These are phyloP conservation scores for Scomber colias DNA, from an alignment of 2,113 vertebrate genomes.

Conservation along the genomic window DNA sequence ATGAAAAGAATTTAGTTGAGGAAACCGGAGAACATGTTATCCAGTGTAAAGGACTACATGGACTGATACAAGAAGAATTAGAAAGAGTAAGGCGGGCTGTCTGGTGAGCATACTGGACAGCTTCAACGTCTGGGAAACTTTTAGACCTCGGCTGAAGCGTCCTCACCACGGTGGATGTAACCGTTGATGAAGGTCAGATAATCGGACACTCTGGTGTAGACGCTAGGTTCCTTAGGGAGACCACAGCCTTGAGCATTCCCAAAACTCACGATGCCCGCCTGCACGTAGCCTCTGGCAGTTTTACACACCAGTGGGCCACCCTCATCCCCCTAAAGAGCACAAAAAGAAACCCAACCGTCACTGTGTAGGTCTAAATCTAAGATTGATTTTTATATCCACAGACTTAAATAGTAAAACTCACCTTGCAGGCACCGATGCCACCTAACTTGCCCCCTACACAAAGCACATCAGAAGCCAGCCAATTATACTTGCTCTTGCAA, in stretches of 20 bases:
- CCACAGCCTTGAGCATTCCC: conserved; percentile 20
- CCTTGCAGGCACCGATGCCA: conserved; percentile 41
- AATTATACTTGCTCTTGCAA: fast-evolving
- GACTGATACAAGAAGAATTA: neutral
- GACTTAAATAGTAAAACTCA: conserved; percentile 17
- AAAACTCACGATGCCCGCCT: conserved; percentile 61
- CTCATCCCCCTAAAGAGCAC: conserved; percentile 45
- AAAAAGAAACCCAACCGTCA: neutral
- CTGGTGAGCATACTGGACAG: neutral
- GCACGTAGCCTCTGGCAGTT: fast-evolving
- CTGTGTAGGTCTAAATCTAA: too few relatives aligned
- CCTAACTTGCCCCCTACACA: conserved; percentile 37
- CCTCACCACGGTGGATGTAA: fast-evolving
- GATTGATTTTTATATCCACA: neutral
- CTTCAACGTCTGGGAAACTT: neutral
- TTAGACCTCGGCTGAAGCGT: conserved; percentile 14
- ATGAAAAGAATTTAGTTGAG: conserved; percentile 2
- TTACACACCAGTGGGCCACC: conserved; percentile 57
- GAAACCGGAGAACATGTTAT: neutral
- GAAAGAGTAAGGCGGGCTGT: neutral
- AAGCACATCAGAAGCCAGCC: neutral
- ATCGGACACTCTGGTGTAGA: conserved; percentile 52
- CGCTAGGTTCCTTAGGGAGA: fast-evolving
- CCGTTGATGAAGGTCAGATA: neutral
- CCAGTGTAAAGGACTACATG: neutral